Base-by-base conservation (phyloP, 2,113 vertebrate species). In the Bucco capensis region DNA sequence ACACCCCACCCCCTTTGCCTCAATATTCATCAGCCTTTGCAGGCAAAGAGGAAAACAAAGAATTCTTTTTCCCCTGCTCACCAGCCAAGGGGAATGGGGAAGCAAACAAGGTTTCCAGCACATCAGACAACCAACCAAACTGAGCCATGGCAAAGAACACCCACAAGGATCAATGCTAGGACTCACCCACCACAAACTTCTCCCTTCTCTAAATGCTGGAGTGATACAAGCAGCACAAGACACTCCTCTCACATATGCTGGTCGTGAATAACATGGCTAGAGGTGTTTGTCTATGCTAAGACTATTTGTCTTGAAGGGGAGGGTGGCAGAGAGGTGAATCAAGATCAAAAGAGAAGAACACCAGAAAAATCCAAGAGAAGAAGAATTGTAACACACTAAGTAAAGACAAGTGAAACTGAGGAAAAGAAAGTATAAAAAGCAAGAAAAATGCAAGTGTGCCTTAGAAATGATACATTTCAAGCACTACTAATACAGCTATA, bases 1-100 rank as follows among this genome's bases (percentile, higher is more conserved):
- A 57, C 37, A 65, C 70, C 81, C 6, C 80, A 72, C 51, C 49
- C 49, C 46, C 40, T 71, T 87, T 50, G 75, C 90, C 72, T 86
- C 88, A 89, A 30, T 75, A 53, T n/a, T 89, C 7, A 0, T 80
- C 80, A 92, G 83, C 64, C 76, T 61, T 57, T 77, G 58, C 80
- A 74, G 65, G 42, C 88, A n/a, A 56, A 65, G 46, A 72, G 28
- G 37, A 87, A 84, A 85, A 93, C 92, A 96, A 91, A 94, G 87
- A 79, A 82, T 89, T 89, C 91, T 91, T 92, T 86, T 76, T 79
- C 54, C 67, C 54, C 76, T 60, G 56, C 38, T 89, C 66, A 85
- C 10, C 74, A 84, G 81, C 19, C 71, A 47, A 54, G 31, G 35
- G 65, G 27, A 79, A 85, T 2, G 1, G 69, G 76, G 53, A 91